Percentiles rank a stretch among this genome's conserved stretches.
Evolutionary conservation across 2,797 vertebrate genomes (phyloP).

Genomic region (Argyrosomus regius): DNA sequence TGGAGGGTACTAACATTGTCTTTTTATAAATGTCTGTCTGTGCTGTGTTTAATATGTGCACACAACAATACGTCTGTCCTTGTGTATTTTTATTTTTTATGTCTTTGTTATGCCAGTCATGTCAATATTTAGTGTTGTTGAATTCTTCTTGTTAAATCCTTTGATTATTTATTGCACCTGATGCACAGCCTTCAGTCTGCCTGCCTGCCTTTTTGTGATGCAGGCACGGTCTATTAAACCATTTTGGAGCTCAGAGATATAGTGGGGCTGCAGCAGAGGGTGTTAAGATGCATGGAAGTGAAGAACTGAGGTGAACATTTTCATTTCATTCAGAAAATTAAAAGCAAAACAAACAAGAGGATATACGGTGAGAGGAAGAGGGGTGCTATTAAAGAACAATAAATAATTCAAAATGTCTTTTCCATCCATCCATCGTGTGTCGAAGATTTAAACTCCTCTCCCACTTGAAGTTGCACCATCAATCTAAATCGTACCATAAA

Average conservation of each 20-base stretch:
- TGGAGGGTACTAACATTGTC: neutral
- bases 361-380: neutral
- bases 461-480: neutral
- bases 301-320: conserved; percentile 8
- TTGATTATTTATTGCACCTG: neutral
- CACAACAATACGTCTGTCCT: neutral
- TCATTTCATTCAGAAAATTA: conserved; percentile 36
- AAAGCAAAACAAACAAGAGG: neutral
- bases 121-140: neutral
- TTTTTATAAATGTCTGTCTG: neutral
- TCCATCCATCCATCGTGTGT: conserved; percentile 11
- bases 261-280: conserved; percentile 50
- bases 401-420: conserved; percentile 43
- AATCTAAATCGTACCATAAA: conserved; percentile 17
- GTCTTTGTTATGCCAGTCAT: neutral
- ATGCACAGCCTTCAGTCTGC: conserved; percentile 12
- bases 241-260: conserved; percentile 57
- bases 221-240: conserved; percentile 67
- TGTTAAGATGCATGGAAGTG: neutral
- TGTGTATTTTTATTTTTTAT: neutral
- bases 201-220: conserved; percentile 4
- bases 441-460: neutral
- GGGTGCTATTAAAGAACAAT: conserved; percentile 21
- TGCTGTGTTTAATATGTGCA: neutral
- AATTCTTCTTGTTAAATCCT: neutral